Percentiles rank a stretch among this genome's conserved stretches.
phyloP scores from a whole-genome alignment of 1,140 invertebrate species.

The Atopsyche davidsoni region DNA sequence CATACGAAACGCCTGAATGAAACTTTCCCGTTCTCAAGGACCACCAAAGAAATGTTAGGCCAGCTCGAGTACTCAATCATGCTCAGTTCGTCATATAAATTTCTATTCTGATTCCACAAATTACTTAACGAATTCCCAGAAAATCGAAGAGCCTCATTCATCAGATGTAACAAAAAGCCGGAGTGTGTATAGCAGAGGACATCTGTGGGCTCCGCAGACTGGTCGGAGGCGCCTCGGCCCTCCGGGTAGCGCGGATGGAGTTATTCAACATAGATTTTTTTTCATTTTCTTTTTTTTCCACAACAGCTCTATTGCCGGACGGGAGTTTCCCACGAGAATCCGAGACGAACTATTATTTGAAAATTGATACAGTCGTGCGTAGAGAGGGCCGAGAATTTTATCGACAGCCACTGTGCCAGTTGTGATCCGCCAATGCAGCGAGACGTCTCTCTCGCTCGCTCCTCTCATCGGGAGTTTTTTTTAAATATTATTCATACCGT shows the following conservation, averaged over 20 bases:
- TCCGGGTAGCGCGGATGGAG: conserved; percentile 8
- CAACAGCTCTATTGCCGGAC: conserved; percentile 22
- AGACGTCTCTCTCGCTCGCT: background rate
- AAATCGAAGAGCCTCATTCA: too few species aligned
- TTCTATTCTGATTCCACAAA: too few species aligned
- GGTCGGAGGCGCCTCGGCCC: too few species aligned
- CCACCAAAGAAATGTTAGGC: too few species aligned
- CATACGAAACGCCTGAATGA: too few species aligned
- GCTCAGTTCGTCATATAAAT: too few species aligned
- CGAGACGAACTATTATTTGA: conserved; percentile 23
- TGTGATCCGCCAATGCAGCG: background rate
- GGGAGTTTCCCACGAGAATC: conserved; percentile 27
- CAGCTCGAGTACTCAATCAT: too few species aligned
- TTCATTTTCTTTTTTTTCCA: conserved; percentile 15
- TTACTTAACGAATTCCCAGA: too few species aligned
- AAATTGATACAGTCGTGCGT: conserved; percentile 25
- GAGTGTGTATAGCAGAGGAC: too few species aligned
- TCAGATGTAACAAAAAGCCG: too few species aligned
- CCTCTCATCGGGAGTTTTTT: background rate
- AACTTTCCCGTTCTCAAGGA: too few species aligned
- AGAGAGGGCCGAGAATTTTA: conserved; percentile 12
- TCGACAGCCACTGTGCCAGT: background rate
- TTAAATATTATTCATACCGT: background rate
- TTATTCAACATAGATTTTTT: conserved; percentile 10
- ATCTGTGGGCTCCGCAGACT: too few species aligned